A percentile compares a stretch with the other conserved stretches of the same genome.
These are phyloP conservation scores for Barypeithes pellucidus DNA, from an alignment of 2,888 invertebrate genomes.

Conservation along the genomic window DNA sequence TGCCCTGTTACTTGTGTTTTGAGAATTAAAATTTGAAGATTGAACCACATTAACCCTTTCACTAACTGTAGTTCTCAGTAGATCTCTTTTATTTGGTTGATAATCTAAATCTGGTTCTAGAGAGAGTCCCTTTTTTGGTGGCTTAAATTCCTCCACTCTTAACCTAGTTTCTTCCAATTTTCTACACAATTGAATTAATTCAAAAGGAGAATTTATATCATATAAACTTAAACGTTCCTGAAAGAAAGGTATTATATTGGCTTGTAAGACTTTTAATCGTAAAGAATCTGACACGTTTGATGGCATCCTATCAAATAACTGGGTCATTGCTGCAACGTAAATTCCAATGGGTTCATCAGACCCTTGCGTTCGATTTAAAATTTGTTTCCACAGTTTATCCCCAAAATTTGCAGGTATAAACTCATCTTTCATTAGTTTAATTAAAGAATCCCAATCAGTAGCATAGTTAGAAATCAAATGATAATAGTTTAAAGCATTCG, in stretches of 20 bases:
- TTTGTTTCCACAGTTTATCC: too few relatives aligned
- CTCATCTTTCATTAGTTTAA: too few relatives aligned
- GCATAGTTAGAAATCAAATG: too few relatives aligned
- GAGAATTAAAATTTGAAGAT: neutral
- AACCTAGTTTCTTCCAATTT: constrained; percentile 32
- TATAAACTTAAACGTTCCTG: constrained; percentile 9
- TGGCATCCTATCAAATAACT: too few relatives aligned
- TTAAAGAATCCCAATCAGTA: too few relatives aligned
- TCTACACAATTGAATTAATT: constrained; percentile 31
- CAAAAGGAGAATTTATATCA: constrained; percentile 14
- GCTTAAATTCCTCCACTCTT: constrained; percentile 8
- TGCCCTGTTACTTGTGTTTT: neutral
- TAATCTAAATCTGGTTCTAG: neutral
- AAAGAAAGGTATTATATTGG: neutral
- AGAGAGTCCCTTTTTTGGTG: neutral
- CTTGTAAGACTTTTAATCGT: too few relatives aligned
- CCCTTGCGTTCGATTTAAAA: too few relatives aligned
- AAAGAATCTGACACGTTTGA: too few relatives aligned
- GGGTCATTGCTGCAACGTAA: too few relatives aligned
- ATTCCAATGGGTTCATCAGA: too few relatives aligned
- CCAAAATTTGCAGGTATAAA: too few relatives aligned
- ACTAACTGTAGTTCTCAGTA: neutral
- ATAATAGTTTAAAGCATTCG: too few relatives aligned
- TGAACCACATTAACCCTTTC: neutral
- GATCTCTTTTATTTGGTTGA: neutral